Percentiles rank a stretch among this genome's conserved stretches.
These are phyloP conservation scores for Drosophila ezoana DNA, from an alignment of 2,888 invertebrate genomes.

Conservation along the genomic window DNA sequence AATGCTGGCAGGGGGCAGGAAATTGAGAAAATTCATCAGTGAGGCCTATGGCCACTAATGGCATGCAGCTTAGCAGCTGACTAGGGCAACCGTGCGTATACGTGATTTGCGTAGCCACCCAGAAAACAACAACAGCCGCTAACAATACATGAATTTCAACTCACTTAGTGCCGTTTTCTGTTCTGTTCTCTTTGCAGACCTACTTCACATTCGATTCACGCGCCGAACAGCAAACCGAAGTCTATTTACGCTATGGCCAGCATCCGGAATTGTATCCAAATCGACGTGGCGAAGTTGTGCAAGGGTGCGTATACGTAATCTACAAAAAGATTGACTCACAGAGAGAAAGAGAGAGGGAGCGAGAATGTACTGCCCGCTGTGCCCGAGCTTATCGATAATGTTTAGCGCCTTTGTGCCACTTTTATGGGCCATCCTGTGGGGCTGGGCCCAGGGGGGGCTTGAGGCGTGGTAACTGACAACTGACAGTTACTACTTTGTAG, in stretches of 20 bases:
- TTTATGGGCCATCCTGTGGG: constrained; percentile 30
- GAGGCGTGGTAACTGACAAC: constrained; percentile 43
- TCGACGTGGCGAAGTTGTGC: constrained; percentile 93
- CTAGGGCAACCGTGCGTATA: constrained; percentile 54
- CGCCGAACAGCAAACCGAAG: constrained; percentile 96
- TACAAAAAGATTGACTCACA: background rate
- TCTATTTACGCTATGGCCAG: constrained; percentile 95
- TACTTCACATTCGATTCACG: constrained; percentile 93
- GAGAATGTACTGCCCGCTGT: constrained; percentile 38
- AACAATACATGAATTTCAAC: constrained; percentile 34
- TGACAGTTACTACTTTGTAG: constrained; percentile 64
- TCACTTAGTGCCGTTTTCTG: constrained; percentile 9
- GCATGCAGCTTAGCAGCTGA: constrained; percentile 39
- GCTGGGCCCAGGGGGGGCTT: background rate
- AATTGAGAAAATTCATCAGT: constrained; percentile 67
- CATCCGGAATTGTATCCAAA: constrained; percentile 97
- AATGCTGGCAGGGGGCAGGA: constrained; percentile 17
- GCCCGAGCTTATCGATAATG: constrained; percentile 59
- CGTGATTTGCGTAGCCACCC: constrained; percentile 59
- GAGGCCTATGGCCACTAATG: constrained; percentile 38
- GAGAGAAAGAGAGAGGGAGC: background rate
- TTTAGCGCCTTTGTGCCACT: constrained; percentile 55
- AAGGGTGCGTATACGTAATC: constrained; percentile 88
- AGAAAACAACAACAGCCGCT: constrained; percentile 12
- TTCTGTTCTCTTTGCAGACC: constrained; percentile 85